Base-by-base conservation (phyloP, 1,140 invertebrate genomes). In the Musca domestica region DNA sequence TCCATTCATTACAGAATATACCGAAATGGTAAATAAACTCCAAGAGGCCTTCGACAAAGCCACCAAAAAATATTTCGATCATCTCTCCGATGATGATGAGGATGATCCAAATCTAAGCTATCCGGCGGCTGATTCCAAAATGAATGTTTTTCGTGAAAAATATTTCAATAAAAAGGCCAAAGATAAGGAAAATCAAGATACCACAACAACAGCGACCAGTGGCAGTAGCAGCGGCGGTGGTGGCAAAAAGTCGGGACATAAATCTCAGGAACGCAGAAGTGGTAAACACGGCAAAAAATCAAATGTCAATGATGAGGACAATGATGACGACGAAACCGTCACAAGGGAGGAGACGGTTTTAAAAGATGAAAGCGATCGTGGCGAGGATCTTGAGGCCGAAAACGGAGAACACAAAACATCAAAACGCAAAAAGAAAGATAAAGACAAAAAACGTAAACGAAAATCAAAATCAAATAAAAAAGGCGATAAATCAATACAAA, bases 21-120 rank as follows among this genome's bases (percentile, higher is more conserved):
- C 92, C 1, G 89, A 90, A 75, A 95, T 95, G 93, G 93, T 91
- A 1, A 88, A 90, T 74, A 93, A 90, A 74, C 82, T 95, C 34
- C 88, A 91, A 79, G 86, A 89, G 73, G 91, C 89, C 22, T 95
- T 95, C 76, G 88, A 92, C 66, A 87, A 88, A 67, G 87, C 91
- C 1, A 90, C 92, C 7, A 89, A 91, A 74, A 88, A 91, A 74
- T 95, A 91, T 81, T 87, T 95, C 46, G 91, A 93, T 75, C 88
- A 89, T 64, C 87, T 92, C 67, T 87, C 89, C 25, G 92, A 92
- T 2, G 91, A 92, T 34, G 78, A 81, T 23, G 92, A 94, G 74
- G 89, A 90, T 76, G 87, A 89, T 81, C 87, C 88, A 51, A 87
- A 87, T 69, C 85, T 89, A 14, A 87, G 88, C 78, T 88, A 86